phyloP scores from a whole-genome alignment of 2,113 vertebrate genomes.

The Heterochromis multidens region DNA sequence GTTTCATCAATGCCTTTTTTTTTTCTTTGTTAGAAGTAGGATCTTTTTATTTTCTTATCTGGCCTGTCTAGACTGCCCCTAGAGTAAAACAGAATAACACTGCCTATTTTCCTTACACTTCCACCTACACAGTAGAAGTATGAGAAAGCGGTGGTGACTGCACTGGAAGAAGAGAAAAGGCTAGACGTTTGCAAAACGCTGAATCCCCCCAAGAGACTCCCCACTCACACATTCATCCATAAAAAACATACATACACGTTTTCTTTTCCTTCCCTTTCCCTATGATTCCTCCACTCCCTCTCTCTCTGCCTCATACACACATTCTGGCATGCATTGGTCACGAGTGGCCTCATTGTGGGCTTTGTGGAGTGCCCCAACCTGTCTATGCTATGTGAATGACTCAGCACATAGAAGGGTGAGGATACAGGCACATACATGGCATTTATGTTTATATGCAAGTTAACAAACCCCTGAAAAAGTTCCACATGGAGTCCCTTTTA shows the following conservation, averaged over 20 bases:
- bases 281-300: neutral
- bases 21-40: neutral
- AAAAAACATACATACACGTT: neutral
- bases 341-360: constrained; percentile 33
- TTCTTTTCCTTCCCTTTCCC: neutral
- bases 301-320: neutral
- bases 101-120: neutral
- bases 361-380: constrained; percentile 38
- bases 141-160: constrained; percentile 5
- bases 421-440: constrained; percentile 41
- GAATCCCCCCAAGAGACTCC: neutral
- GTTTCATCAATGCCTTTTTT: neutral
- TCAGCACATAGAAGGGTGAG: constrained; percentile 44
- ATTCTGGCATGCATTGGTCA: constrained; percentile 27
- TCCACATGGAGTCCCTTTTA: neutral
- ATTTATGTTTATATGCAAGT: constrained; percentile 31
- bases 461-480: constrained; percentile 1
- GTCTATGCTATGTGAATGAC: constrained; percentile 50
- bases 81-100: neutral
- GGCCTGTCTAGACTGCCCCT: constrained; percentile 7
- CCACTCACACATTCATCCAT: neutral
- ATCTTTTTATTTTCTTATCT: constrained; percentile 21
- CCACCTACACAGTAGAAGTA: neutral
- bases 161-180: neutral
- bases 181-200: neutral